Evolutionary conservation across 2,113 vertebrate species (phyloP).

Genomic region (Lanius collurio): DNA sequence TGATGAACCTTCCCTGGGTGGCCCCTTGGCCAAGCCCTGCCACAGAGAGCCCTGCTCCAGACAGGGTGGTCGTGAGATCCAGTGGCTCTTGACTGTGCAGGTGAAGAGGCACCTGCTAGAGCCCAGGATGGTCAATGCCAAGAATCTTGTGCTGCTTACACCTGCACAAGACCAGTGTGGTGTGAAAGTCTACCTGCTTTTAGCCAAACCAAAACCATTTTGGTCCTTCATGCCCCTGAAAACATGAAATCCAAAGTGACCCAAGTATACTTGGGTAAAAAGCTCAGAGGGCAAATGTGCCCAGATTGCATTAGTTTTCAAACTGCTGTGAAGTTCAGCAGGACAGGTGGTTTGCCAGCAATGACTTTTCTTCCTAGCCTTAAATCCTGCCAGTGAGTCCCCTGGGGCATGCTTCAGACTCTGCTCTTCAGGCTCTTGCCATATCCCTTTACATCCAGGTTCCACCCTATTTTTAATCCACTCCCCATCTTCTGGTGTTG

Average conservation of each 20-base stretch:
- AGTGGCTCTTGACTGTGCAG: not conserved
- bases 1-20: not conserved
- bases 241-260: not conserved
- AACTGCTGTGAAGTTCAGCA: not conserved
- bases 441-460: not conserved
- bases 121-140: rapidly evolving
- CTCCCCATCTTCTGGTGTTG: not conserved
- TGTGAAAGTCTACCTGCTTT: not conserved
- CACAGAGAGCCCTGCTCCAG: not conserved
- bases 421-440: not conserved
- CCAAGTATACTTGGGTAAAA: not conserved
- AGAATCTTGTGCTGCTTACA: not conserved
- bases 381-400: not conserved
- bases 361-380: not conserved
- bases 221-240: not conserved
- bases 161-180: not conserved
- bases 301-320: not conserved
- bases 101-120: not conserved
- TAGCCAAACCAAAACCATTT: not conserved
- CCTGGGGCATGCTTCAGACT: not conserved
- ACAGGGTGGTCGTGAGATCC: rapidly evolving
- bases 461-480: slow-evolving; percentile 18
- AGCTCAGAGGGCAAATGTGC: rapidly evolving
- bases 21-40: not conserved
- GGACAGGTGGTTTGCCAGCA: not conserved